Percentiles rank a stretch among this genome's conserved stretches.
Evolutionary conservation across 2,797 vertebrate genomes (phyloP).

Genomic region (Brotula barbata): DNA sequence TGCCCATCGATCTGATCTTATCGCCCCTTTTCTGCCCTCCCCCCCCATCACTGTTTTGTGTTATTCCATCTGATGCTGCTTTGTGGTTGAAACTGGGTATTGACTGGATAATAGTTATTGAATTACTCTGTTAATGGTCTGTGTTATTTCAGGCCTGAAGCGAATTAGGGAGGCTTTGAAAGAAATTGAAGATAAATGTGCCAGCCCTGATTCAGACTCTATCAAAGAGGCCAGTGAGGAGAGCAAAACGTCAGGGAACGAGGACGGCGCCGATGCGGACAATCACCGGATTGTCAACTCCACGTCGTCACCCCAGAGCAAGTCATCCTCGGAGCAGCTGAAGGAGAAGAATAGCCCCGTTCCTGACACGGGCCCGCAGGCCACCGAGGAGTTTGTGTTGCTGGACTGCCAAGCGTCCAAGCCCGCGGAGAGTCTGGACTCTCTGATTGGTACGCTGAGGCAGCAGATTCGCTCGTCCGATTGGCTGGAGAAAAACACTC

Average conservation of each 20-base stretch:
- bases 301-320: constrained; percentile 57
- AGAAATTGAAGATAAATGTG: constrained; percentile 56
- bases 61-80: neutral
- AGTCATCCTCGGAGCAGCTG: constrained; percentile 59
- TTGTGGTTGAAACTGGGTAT: constrained; percentile 3
- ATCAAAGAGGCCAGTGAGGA: constrained; percentile 43
- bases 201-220: constrained; percentile 23
- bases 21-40: neutral
- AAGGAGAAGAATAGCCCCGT: constrained; percentile 56
- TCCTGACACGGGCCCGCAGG: constrained; percentile 53
- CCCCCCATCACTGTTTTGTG: neutral
- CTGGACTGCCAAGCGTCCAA: constrained; percentile 73
- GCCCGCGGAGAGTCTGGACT: constrained; percentile 69
- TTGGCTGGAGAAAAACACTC: constrained; percentile 87
- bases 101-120: constrained; percentile 22
- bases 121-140: constrained; percentile 28
- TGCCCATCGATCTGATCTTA: constrained; percentile 2
- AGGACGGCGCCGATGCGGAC: constrained; percentile 51
- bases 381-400: constrained; percentile 67
- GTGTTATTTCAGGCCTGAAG: constrained; percentile 83
- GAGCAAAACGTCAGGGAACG: constrained; percentile 43
- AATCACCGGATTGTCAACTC: constrained; percentile 58
- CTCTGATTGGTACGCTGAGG: constrained; percentile 86
- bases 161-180: constrained; percentile 84
- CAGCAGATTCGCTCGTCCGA: constrained; percentile 86